A percentile compares a stretch with the other conserved stretches of the same genome.
Evolutionary conservation across 2,113 vertebrate genomes (phyloP).

Genomic region (Chauna torquata): DNA sequence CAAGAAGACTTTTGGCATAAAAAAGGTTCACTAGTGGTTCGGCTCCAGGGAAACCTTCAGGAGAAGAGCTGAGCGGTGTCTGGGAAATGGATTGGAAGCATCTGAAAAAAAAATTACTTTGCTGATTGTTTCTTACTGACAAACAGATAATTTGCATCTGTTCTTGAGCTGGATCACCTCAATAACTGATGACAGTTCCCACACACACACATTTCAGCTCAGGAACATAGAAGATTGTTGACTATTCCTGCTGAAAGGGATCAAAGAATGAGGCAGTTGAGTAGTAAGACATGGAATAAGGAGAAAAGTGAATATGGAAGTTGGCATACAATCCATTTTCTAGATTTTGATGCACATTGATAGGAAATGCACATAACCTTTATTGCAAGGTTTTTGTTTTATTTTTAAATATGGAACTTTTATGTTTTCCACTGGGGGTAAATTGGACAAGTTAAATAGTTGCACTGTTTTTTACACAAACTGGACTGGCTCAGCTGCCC

Average conservation of each 20-base stretch:
- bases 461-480: neutral
- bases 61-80: neutral
- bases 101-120: neutral
- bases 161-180: neutral
- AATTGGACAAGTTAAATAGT: neutral
- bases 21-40: neutral
- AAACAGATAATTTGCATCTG: neutral
- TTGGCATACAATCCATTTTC: neutral
- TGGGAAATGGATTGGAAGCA: conserved; percentile 1
- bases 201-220: neutral
- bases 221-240: neutral
- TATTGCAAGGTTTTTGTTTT: neutral
- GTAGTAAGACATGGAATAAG: neutral
- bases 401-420: neutral
- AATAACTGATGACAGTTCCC: neutral
- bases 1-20: neutral
- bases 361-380: neutral
- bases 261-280: neutral
- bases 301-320: neutral
- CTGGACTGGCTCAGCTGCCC: neutral
- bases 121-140: neutral
- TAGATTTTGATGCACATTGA: neutral
- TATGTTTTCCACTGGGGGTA: neutral
- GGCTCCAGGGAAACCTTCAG: neutral
- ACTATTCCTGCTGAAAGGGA: neutral